These are phyloP conservation scores for Drosophila dives DNA, from an alignment of 2,888 invertebrate species.

Conservation along the genomic window DNA sequence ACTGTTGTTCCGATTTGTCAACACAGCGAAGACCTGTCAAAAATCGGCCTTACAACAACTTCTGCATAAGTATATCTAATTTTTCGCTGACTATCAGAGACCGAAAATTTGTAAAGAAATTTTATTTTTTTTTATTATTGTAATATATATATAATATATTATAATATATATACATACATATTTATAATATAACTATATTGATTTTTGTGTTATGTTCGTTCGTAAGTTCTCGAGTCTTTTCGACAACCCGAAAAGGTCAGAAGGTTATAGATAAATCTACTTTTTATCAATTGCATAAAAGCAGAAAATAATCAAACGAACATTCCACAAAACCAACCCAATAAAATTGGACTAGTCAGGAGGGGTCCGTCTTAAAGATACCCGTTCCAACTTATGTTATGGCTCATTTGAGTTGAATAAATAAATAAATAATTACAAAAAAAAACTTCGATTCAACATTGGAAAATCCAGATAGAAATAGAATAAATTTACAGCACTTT, in stretches of 20 bases:
- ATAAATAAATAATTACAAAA: background rate
- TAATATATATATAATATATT: too few relatives aligned
- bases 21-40: background rate
- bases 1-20: background rate
- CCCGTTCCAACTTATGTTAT: background rate
- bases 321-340: background rate
- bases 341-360: background rate
- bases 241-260: background rate
- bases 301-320: background rate
- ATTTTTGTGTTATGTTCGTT: background rate
- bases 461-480: background rate
- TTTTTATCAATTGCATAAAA: background rate
- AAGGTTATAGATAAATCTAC: background rate
- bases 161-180: too few relatives aligned
- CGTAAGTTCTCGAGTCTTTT: background rate
- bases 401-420: background rate
- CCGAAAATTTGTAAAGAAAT: background rate
- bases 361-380: background rate
- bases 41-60: background rate
- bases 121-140: too few relatives aligned
- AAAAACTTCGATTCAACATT: background rate
- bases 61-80: slow-evolving; percentile 5
- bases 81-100: slow-evolving; percentile 9
- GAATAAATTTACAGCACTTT: background rate
- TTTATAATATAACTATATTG: background rate